Evolutionary conservation across 2,888 invertebrate species (phyloP).

Genomic region (Drosophila trichaetosa): DNA sequence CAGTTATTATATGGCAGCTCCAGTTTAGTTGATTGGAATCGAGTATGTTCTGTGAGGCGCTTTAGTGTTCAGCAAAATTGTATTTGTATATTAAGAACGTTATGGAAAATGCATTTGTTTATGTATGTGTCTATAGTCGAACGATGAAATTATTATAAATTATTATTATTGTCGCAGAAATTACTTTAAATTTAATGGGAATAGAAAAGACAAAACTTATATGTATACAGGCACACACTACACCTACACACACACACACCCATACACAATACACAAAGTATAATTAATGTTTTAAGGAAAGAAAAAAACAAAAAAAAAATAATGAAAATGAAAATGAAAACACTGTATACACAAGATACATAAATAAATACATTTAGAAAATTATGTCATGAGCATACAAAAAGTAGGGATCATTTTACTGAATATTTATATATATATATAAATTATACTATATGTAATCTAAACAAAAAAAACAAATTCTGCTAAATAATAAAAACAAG

Average conservation of each 20-base stretch:
- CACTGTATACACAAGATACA: slow-evolving; percentile 58
- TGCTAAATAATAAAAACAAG: slow-evolving; percentile 58
- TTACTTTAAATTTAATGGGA: slow-evolving; percentile 73
- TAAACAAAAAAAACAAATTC: slow-evolving; percentile 53
- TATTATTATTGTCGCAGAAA: slow-evolving; percentile 75
- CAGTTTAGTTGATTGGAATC: slow-evolving; percentile 53
- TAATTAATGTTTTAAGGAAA: slow-evolving; percentile 61
- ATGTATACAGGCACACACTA: slow-evolving; percentile 23
- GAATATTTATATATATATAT: slow-evolving; percentile 54
- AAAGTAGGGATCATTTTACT: slow-evolving; percentile 83
- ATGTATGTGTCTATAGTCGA: slow-evolving; percentile 67
- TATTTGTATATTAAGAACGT: slow-evolving; percentile 56
- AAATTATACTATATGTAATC: slow-evolving; percentile 63
- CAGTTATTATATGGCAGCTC: slow-evolving; percentile 57
- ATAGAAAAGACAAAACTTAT: slow-evolving; percentile 48
- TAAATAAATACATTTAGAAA: slow-evolving; percentile 66
- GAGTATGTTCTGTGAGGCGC: slow-evolving; percentile 61
- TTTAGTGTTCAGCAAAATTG: slow-evolving; percentile 74
- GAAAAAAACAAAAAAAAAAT: not conserved
- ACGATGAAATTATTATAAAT: slow-evolving; percentile 49
- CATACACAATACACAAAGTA: slow-evolving; percentile 22
- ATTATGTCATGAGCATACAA: slow-evolving; percentile 79
- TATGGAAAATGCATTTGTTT: slow-evolving; percentile 67
- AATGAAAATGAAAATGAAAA: slow-evolving; percentile 20
- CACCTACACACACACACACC: slow-evolving; percentile 21